Conservation (phyloP, 1,140 invertebrate species). For the Steinernema feltiae region DNA sequence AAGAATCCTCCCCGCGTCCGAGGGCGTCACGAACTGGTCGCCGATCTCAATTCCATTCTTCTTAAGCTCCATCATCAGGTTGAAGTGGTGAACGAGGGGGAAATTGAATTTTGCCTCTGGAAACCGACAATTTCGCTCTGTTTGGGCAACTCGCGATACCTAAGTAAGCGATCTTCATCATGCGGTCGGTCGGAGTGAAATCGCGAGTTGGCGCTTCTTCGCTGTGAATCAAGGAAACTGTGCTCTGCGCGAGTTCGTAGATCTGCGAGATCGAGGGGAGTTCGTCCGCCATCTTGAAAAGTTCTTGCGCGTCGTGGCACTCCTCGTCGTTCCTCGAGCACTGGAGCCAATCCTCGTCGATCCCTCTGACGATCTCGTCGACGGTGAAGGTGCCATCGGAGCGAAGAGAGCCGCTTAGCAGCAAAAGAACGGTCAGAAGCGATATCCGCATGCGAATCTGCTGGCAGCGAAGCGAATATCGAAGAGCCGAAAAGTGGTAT, state of each 20-base stretch:
- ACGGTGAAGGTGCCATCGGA: too few species aligned
- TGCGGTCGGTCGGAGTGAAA: background rate
- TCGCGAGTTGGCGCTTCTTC: too few species aligned
- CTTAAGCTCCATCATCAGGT: background rate
- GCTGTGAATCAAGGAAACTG: too few species aligned
- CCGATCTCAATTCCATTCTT: background rate
- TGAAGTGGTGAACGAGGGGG: background rate
- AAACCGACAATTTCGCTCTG: too few species aligned
- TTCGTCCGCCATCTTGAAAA: background rate
- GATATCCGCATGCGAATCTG: too few species aligned
- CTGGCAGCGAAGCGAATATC: too few species aligned
- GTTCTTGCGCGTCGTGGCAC: background rate
- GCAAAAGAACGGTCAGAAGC: too few species aligned
- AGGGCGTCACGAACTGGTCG: background rate
- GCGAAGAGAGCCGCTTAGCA: too few species aligned
- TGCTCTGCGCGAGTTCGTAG: background rate
- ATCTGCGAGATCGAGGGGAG: background rate
- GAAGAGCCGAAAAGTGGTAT: too few species aligned
- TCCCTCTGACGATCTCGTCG: too few species aligned
- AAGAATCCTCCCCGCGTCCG: background rate
- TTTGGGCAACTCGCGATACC: too few species aligned
- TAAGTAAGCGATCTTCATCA: background rate
- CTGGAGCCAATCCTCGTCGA: background rate
- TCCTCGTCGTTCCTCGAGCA: background rate
- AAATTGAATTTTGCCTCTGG: background rate